Base-by-base conservation (phyloP, 2,888 invertebrate species). In the Beris chalybata region DNA sequence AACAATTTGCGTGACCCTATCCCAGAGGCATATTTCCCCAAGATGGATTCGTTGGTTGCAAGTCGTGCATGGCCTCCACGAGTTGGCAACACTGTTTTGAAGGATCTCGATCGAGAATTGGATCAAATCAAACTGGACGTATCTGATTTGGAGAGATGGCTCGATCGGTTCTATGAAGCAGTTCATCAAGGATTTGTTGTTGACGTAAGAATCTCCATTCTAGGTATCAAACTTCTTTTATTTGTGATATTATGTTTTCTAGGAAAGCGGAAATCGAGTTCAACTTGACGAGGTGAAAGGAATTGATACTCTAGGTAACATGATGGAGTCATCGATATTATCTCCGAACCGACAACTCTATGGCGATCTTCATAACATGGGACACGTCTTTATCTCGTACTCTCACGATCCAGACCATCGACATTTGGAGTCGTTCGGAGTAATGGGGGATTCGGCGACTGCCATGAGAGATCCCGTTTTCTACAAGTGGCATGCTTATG, bases 381-480 rank as follows among this genome's bases (percentile, higher is more conserved):
- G 90, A 0, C 92, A 92, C 74, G 85, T 89, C 12, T 83, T 89
- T 74, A 84, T 91, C 66, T 85, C 89, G 0, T 87, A 86, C 75
- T 81, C 86, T 5, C 91, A 91, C 74, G 92, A 92, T 76, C 91
- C 91, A 0, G 90, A 91, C 75, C 85, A 87, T 73, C 67, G 71
- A 52, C 71, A 72, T 67, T 73, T 90, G 89, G 91, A 91, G 81
- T 85, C 86, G 57, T 90, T 89, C 74, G 88, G 90, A 48, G 89
- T 92, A 38, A 92, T 93, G 15, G 92, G 92, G 0, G 93, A 93
- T 75, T 86, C 90, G 0, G 86, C 91, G 0, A 92, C 92, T 0
- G 91, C 93, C 0, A 92, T 93, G 92, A 83, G 93, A 2, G 93
- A 93, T 80, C 93, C 93, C 0, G 81, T 89, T 15, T 93, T 93